These are phyloP conservation scores for Planococcus citri DNA, from an alignment of 1,140 invertebrate species.

Conservation along the genomic window DNA sequence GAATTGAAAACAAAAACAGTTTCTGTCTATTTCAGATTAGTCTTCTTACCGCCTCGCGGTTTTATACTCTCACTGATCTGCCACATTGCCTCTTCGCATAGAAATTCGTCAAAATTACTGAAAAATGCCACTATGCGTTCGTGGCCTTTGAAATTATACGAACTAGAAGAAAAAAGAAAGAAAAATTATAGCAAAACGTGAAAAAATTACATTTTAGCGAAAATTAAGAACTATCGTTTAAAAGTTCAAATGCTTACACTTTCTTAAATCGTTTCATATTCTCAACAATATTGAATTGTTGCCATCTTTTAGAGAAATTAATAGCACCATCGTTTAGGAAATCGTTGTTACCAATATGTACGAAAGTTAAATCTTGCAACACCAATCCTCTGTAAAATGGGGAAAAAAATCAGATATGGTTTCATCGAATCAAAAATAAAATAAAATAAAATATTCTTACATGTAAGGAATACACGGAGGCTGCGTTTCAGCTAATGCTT, in stretches of 20 bases:
- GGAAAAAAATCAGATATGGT: slow-evolving; percentile 19
- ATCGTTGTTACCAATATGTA: slow-evolving; percentile 93
- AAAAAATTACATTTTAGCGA: too few relatives aligned
- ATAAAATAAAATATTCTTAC: slow-evolving; percentile 46
- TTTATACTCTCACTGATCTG: slow-evolving; percentile 92
- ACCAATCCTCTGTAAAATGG: slow-evolving; percentile 75
- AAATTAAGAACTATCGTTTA: neutral
- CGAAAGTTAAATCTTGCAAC: slow-evolving; percentile 96
- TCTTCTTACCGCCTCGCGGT: slow-evolving; percentile 56
- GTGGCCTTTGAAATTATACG: slow-evolving; percentile 79
- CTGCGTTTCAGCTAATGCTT: slow-evolving; percentile 82
- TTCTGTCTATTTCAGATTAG: slow-evolving; percentile 6
- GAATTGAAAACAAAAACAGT: neutral
- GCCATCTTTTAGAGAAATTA: slow-evolving; percentile 96
- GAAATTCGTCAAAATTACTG: slow-evolving; percentile 89
- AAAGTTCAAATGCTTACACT: slow-evolving; percentile 49
- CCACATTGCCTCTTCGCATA: slow-evolving; percentile 95
- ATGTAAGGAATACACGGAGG: slow-evolving; percentile 98
- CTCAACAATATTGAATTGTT: slow-evolving; percentile 94
- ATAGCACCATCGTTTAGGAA: slow-evolving; percentile 71
- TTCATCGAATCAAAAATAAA: too few relatives aligned
- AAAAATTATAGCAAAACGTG: neutral
- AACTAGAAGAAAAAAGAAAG: slow-evolving; percentile 38
- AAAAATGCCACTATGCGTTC: slow-evolving; percentile 90
- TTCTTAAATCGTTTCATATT: slow-evolving; percentile 95